Evolutionary conservation across 2,888 invertebrate species (phyloP).

Genomic region (Synergus umbraculus): DNA sequence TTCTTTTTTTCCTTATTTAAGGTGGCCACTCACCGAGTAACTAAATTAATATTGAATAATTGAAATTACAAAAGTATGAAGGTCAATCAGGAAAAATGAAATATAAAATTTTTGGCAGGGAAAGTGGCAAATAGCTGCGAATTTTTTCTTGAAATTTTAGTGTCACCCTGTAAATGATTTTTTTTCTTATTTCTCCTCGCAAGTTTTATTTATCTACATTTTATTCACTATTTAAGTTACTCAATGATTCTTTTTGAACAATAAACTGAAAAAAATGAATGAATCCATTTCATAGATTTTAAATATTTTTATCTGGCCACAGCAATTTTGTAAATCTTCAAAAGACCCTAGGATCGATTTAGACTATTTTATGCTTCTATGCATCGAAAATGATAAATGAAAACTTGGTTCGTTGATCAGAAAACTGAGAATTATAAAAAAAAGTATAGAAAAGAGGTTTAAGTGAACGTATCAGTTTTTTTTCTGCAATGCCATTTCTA

Average conservation of each 20-base stretch:
- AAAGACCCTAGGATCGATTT: neutral
- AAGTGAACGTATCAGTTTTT: too few relatives aligned
- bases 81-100: too few relatives aligned
- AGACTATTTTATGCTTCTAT: conserved; percentile 13
- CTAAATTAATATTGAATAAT: too few relatives aligned
- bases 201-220: neutral
- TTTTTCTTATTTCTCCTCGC: neutral
- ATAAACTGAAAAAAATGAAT: neutral
- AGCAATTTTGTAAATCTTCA: conserved; percentile 24
- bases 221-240: neutral
- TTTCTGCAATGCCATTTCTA: too few relatives aligned
- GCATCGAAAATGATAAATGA: neutral
- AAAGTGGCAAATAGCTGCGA: too few relatives aligned
- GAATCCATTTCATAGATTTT: neutral
- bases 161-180: neutral
- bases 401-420: neutral
- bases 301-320: neutral
- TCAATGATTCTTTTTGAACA: neutral
- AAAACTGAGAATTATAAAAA: neutral
- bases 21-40: neutral
- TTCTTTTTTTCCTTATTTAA: neutral
- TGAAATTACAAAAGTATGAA: too few relatives aligned
- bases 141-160: too few relatives aligned
- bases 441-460: neutral
- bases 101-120: too few relatives aligned